phyloP scores from a whole-genome alignment of 2,113 vertebrate genomes.

The Vireo altiloquus region DNA sequence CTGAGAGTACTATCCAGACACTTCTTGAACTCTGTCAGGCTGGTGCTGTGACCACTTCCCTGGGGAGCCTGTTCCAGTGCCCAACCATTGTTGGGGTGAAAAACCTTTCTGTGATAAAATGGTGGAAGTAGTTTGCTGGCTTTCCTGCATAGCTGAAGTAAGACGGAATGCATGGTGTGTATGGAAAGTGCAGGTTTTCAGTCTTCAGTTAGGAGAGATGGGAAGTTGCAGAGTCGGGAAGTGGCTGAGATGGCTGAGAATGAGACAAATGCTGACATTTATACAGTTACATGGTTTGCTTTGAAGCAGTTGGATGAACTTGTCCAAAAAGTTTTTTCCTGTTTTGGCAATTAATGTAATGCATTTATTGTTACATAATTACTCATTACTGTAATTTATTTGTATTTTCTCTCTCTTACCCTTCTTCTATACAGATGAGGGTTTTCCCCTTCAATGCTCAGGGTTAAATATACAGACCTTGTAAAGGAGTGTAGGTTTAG shows the following conservation, averaged over 20 bases:
- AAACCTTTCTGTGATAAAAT: not conserved
- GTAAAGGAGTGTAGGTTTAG: not conserved
- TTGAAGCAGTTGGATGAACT: not conserved
- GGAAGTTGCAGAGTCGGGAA: not conserved
- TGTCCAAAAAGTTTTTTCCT: not conserved
- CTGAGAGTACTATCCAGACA: not conserved
- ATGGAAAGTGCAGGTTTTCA: not conserved
- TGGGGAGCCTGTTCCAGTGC: not conserved
- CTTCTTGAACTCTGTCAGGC: not conserved
- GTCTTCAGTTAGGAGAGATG: not conserved
- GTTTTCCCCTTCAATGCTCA: not conserved
- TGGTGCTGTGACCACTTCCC: not conserved
- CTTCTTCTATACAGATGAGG: not conserved
- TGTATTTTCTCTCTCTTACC: not conserved
- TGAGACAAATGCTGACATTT: not conserved
- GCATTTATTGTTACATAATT: not conserved
- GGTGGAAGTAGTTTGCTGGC: not conserved
- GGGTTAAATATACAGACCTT: not conserved
- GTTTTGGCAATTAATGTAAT: not conserved
- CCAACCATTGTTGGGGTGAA: not conserved
- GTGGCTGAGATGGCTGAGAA: not conserved
- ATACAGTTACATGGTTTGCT: not conserved
- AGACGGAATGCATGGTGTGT: not conserved
- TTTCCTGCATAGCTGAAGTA: not conserved
- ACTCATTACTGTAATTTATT: not conserved